Conservation (phyloP, 2,113 vertebrate species). For the Ranitomeya imitator region DNA sequence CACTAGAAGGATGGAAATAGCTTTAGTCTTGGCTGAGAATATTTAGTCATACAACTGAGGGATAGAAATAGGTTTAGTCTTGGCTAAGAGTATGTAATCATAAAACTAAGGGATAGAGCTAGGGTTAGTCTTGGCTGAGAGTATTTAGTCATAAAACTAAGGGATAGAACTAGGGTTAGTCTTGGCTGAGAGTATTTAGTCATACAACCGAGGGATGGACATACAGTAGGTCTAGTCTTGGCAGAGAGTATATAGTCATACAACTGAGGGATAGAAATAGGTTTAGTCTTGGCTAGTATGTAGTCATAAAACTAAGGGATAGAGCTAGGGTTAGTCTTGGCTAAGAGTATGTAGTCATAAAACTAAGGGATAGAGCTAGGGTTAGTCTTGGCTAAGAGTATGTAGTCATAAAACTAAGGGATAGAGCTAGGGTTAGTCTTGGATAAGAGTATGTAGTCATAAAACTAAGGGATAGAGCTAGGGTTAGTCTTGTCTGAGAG, state of each 20-base stretch:
- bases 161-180: background rate
- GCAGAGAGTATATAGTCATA: background rate
- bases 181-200: background rate
- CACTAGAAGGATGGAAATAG: background rate
- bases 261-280: no score
- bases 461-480: background rate
- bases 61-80: background rate
- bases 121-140: background rate
- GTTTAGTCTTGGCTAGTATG: background rate
- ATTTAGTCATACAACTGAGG: background rate
- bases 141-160: background rate
- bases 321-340: background rate
- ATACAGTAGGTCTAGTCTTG: background rate
- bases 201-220: background rate
- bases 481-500: background rate
- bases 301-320: background rate
- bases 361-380: background rate
- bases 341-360: background rate
- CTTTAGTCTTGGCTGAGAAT: background rate
- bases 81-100: background rate
- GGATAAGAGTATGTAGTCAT: background rate
- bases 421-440: no score
- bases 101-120: background rate
- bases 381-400: no score
- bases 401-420: no score